Conservation (phyloP, 2,797 vertebrate species). For the Vultur gryphus region DNA sequence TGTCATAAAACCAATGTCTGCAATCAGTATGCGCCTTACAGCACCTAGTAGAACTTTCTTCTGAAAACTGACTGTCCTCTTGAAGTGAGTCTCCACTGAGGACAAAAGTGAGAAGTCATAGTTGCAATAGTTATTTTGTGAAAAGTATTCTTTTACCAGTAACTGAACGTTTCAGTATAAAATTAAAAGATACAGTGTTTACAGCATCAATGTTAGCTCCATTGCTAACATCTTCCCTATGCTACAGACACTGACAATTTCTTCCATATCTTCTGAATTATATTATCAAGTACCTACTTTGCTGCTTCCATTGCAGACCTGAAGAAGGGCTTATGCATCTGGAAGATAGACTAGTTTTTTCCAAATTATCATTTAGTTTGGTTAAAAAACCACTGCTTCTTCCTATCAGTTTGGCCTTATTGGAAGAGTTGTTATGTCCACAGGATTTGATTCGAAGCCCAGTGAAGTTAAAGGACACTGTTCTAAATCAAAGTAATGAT, state of each 20-base stretch:
- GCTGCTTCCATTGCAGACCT: background rate
- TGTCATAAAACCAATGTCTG: background rate
- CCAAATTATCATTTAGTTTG: background rate
- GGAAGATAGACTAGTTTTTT: background rate
- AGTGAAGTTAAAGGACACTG: background rate
- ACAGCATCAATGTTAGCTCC: background rate
- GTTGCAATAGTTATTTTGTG: background rate
- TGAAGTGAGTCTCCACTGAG: background rate
- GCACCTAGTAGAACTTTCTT: background rate
- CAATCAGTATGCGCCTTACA: background rate
- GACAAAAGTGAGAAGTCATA: background rate
- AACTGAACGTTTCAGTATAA: background rate
- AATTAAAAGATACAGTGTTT: background rate
- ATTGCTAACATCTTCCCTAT: background rate
- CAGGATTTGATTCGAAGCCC: background rate
- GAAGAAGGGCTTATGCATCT: background rate
- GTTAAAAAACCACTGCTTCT: background rate
- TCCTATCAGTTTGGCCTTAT: background rate
- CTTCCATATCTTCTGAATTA: background rate
- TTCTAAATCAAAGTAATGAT: background rate
- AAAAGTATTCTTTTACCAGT: background rate
- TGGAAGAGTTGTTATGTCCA: background rate
- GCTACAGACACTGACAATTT: background rate
- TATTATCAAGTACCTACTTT: background rate
- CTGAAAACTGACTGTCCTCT: background rate